These are phyloP conservation scores for Alethe castanea DNA, from an alignment of 2,113 vertebrate species.

Conservation along the genomic window DNA sequence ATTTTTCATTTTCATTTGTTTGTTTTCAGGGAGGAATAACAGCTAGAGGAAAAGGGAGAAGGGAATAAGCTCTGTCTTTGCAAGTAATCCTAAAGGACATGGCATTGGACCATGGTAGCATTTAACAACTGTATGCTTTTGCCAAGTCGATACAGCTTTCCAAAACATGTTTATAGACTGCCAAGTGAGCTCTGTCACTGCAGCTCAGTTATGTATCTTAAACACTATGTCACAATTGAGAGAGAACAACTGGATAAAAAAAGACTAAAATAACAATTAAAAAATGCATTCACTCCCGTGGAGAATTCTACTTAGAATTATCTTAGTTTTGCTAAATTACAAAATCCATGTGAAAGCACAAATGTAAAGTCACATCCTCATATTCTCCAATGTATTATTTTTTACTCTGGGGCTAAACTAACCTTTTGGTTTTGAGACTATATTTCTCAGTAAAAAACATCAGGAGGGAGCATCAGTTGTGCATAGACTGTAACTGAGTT, in stretches of 20 bases:
- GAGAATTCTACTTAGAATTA: not conserved
- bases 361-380: not conserved
- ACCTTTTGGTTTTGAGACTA: not conserved
- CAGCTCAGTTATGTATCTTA: not conserved
- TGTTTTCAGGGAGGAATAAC: not conserved
- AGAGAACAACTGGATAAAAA: not conserved
- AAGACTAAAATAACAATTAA: not conserved
- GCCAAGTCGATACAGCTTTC: not conserved
- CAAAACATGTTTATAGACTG: not conserved
- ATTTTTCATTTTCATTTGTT: not conserved
- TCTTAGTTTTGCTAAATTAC: not conserved
- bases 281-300: not conserved
- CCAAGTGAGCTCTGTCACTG: not conserved
- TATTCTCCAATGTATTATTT: not conserved
- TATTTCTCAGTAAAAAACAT: conserved; percentile 22
- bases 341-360: not conserved
- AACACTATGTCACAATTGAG: not conserved
- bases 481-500: not conserved
- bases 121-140: not conserved
- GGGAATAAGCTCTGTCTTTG: not conserved
- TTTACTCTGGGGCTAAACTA: not conserved
- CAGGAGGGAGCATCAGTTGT: not conserved
- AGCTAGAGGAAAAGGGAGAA: not conserved
- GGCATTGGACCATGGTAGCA: not conserved
- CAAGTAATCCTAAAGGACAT: not conserved